These are phyloP conservation scores for Ciconia nigra DNA, from an alignment of 2,797 vertebrate species.

Conservation along the genomic window DNA sequence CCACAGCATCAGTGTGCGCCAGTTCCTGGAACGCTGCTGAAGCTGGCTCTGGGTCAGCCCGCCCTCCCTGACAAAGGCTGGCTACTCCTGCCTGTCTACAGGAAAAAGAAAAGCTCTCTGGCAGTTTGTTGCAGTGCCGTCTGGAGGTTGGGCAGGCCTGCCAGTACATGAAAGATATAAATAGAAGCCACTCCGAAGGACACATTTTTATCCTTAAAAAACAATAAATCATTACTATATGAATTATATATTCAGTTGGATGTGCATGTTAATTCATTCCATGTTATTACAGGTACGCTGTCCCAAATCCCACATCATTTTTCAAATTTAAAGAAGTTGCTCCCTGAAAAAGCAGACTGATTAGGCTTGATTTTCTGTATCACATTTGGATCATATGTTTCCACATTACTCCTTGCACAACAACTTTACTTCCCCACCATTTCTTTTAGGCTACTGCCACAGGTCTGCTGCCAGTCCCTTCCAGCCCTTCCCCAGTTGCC, in stretches of 20 bases:
- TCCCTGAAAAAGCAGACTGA: not conserved
- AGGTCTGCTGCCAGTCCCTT: not conserved
- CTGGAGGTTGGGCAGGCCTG: not conserved
- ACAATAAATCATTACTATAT: not conserved
- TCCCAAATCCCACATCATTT: accelerated
- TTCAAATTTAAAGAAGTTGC: not conserved
- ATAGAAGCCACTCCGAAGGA: not conserved
- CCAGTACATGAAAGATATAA: not conserved
- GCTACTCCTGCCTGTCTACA: not conserved
- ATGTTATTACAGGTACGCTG: not conserved
- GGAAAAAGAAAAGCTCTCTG: not conserved
- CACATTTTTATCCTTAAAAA: not conserved
- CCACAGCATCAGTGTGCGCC: not conserved
- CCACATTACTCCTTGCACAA: not conserved
- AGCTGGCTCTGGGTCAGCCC: not conserved
- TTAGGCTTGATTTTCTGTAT: not conserved
- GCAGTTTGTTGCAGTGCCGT: not conserved
- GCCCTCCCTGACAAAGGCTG: not conserved
- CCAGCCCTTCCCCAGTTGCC: not conserved
- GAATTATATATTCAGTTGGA: not conserved
- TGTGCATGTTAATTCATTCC: not conserved
- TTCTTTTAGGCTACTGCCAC: not conserved
- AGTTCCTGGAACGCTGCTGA: conserved; percentile 21
- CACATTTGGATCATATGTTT: accelerated
- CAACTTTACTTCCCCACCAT: not conserved